Evolutionary conservation across 2,113 vertebrate species (phyloP).

Genomic region (Thalassoma bifasciatum): DNA sequence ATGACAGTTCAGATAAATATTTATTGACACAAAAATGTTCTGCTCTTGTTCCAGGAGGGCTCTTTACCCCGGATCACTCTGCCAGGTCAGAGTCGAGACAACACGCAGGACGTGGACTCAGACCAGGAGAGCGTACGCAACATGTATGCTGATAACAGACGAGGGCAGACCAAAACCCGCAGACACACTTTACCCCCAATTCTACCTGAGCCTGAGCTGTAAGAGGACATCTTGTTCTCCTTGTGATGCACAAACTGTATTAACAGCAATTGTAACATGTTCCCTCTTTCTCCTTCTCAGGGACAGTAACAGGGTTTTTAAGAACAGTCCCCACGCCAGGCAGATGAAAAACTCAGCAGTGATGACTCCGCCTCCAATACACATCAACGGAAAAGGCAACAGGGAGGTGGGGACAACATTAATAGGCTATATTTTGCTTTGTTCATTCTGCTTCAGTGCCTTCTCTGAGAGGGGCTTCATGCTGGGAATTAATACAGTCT

Average conservation of each 20-base stretch:
- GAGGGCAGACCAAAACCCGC: conserved; percentile 65
- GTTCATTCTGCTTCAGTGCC: background rate
- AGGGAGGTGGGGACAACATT: conserved; percentile 82
- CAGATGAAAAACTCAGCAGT: conserved; percentile 80
- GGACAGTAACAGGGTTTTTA: conserved; percentile 82
- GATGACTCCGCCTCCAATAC: conserved; percentile 87
- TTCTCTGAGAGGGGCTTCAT: background rate
- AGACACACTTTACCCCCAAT: conserved; percentile 85
- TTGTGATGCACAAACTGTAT: background rate
- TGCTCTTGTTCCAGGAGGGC: conserved; percentile 75
- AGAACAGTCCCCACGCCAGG: conserved; percentile 82
- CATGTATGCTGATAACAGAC: conserved; percentile 74
- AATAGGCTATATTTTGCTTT: background rate
- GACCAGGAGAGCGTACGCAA: conserved; percentile 85
- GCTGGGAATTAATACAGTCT: conserved; percentile 6
- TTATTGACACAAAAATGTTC: background rate
- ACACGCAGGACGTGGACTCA: conserved; percentile 82
- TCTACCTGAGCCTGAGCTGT: conserved; percentile 82
- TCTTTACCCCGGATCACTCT: conserved; percentile 83
- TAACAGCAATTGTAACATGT: background rate
- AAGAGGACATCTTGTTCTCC: conserved; percentile 47
- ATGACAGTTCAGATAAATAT: background rate
- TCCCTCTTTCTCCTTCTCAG: conserved; percentile 54
- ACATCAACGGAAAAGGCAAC: conserved; percentile 81
- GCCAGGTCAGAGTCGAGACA: conserved; percentile 70